Base-by-base conservation (phyloP, 2,797 vertebrate species). In the Falco peregrinus region DNA sequence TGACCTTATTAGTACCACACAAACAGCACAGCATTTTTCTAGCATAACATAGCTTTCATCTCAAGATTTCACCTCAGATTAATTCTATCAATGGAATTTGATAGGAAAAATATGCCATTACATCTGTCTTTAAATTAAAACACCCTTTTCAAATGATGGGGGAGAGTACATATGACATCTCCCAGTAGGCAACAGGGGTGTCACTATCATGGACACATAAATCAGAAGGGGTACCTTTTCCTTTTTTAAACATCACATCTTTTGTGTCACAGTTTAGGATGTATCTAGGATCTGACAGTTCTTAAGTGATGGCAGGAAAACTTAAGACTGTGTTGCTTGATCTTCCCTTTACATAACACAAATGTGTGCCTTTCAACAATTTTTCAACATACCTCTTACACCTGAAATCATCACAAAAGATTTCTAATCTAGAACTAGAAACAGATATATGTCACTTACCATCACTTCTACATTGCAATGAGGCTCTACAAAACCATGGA, bases 401-500 rank as follows among this genome's bases (percentile, higher is more conserved):
- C 3, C 25, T 13, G 26, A 71, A 93, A 73, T 26, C 4, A n/a
- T 11, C 45, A 64, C 15, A 13, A 15, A 64, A 51, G 6, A 77
- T 75, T 74, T 71, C 45, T 75, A 54, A 37, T 24, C 9, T 54
- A 68, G 35, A 92, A 80, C 21, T 37, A 89, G 24, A 79, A 96
- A 60, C 6, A 87, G 60, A 11, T 8, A 37, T n/a, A 18, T 8
- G 13, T 56, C 67, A 98, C 99, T 99, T 98, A 99, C 99, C 99
- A 99, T 99, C 81, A 99, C 99, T 91, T 99, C 99, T 97, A 98
- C 96, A 93, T 98, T 99, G 96, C 99, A 98, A 41, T 99, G 99
- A 70, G 99, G 99, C 92, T 99, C 99, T 95, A 98, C 97, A 98
- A 99, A 99, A 77, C 99, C 99, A 90, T 99, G 98, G 61, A 99